These are phyloP conservation scores for Petrocephalus zakoni DNA, from an alignment of 2,113 vertebrate species.

Conservation along the genomic window DNA sequence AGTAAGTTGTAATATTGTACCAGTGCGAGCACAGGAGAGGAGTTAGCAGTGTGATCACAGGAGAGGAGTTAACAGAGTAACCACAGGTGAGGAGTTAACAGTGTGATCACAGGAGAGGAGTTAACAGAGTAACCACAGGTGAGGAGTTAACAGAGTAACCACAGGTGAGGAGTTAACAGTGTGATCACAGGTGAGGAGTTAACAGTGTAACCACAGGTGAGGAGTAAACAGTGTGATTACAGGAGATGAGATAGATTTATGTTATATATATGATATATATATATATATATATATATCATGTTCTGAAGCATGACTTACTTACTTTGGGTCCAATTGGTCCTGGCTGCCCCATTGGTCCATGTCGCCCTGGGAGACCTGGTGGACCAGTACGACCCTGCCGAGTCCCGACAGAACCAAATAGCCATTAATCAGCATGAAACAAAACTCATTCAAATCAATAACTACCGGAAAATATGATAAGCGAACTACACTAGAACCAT, in stretches of 20 bases:
- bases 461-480: background rate
- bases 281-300: too few species aligned
- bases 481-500: background rate
- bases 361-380: conserved; percentile 80
- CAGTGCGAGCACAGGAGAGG: background rate
- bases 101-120: too few species aligned
- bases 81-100: too few species aligned
- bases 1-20: background rate
- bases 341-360: conserved; percentile 72
- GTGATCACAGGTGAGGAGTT: background rate
- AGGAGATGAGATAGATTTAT: background rate
- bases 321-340: conserved; percentile 78
- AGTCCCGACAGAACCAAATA: conserved; percentile 19
- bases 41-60: background rate
- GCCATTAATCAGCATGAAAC: background rate
- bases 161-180: background rate
- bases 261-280: too few species aligned
- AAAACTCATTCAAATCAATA: background rate
- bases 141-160: background rate
- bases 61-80: background rate
- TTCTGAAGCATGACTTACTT: conserved; percentile 16
- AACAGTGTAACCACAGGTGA: background rate
- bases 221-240: background rate
- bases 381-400: conserved; percentile 80
- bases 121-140: too few species aligned